A percentile compares a stretch with the other conserved stretches of the same genome.
Conservation (phyloP, 2,113 vertebrate genomes). For the Cynopterus brachyotis region DNA sequence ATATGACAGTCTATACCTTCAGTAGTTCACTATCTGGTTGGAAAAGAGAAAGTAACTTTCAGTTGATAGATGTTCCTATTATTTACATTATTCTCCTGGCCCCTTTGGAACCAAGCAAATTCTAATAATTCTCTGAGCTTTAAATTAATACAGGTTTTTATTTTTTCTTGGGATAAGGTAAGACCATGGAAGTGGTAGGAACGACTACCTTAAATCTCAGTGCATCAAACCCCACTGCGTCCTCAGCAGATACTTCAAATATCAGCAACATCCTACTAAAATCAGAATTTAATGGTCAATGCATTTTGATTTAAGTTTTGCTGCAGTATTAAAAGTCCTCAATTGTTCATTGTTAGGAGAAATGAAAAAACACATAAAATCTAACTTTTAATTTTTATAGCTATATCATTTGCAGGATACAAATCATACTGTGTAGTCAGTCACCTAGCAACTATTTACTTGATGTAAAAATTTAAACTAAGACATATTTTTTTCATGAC, state of each 20-base stretch:
- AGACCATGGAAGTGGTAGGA: not conserved
- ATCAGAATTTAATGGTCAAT: not conserved
- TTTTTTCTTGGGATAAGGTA: not conserved
- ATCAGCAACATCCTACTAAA: not conserved
- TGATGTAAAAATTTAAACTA: not conserved
- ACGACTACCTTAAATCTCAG: not conserved
- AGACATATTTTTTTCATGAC: not conserved
- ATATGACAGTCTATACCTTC: not conserved
- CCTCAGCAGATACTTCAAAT: not conserved
- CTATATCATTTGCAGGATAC: not conserved
- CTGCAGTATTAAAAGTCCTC: not conserved
- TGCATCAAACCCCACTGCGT: not conserved
- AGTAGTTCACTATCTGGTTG: not conserved
- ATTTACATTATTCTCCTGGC: not conserved
- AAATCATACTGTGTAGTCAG: not conserved
- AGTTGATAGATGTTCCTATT: not conserved
- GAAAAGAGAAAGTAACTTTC: not conserved
- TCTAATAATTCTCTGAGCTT: not conserved
- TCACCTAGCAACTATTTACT: not conserved
- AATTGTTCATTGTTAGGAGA: not conserved
- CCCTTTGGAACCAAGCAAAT: not conserved
- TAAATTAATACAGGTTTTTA: not conserved
- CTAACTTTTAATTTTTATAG: not conserved
- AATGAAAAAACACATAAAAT: not conserved
- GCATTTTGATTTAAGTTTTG: not conserved